Base-by-base conservation (phyloP, 2,888 invertebrate genomes). In the Lasioglossum morio region DNA sequence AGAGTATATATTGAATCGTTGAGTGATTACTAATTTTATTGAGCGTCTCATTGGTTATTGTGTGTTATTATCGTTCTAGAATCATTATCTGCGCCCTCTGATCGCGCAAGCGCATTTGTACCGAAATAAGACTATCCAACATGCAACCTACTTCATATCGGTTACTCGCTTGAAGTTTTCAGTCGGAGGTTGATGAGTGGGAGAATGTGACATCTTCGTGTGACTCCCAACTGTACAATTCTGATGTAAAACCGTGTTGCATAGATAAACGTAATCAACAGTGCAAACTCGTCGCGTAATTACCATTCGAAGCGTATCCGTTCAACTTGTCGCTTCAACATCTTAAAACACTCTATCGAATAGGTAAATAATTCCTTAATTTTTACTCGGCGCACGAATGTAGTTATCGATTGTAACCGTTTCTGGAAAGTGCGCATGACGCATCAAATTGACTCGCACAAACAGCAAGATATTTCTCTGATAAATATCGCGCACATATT, bases 361-460 rank as follows among this genome's bases (percentile, higher is more conserved):
- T 37, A 91, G 92, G 91, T 91, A 92, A 92, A 89, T 91, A 88
- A 81, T 83, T 76, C n/a, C 23, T n/a, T 30, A 43, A 72, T 79
- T 76, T 79, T 76, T 48, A 46, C 57, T 85, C 79, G 81, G 80
- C 79, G 72, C 83, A 79, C 75, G 79, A 77, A 86, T 84, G 84
- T 88, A 79, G 73, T 87, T 93, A 93, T 94, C 90, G 94, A 93
- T 94, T 92, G 79, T 84, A 81, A 87, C 89, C 84, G 90, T 89
- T 94, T 92, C 93, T 89, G 92, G 93, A 93, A 93, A 87, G 89
- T 87, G 89, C 93, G 79, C 78, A 75, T 92, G 92, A 92, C 92
- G 91, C 88, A 90, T 92, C 70, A 69, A 74, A 76, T 86, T 81
- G 88, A 87, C 85, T 84, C 74, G 34, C 87, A 63, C 34, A 30